Base-by-base conservation (phyloP, 2,888 invertebrate species). In the Anthrax anthrax region DNA sequence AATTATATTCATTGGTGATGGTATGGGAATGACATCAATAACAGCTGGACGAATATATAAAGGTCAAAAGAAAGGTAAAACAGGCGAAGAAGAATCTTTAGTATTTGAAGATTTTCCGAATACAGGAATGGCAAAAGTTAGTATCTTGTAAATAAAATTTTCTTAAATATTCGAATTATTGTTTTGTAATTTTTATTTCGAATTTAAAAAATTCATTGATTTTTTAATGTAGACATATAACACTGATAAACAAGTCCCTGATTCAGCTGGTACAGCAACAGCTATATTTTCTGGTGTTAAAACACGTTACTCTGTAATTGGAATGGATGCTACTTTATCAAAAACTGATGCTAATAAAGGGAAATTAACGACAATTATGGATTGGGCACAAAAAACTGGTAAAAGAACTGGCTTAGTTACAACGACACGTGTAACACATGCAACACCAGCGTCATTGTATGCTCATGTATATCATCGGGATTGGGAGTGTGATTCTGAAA, bases 191-290 rank as follows among this genome's bases (percentile, higher is more conserved):
- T n/a, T n/a, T n/a, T n/a, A n/a, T n/a, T n/a, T n/a, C n/a, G n/a
- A n/a, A n/a, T n/a, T n/a, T n/a, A n/a, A n/a, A n/a, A n/a, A n/a
- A n/a, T n/a, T n/a, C n/a, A n/a, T n/a, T 23, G 4, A 8, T 23
- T 23, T 23, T 23, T 6, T 23, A 4, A 23, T 53, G 12, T 49
- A 80, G 79, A 81, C 81, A 0, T 81, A 82, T 63, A 78, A 77
- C 54, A 72, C 76, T n/a, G 78, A 82, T 59, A 73, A 72, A 48
- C 81, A 81, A 64, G 79, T 79, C 14, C 75, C 81, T 0, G 81
- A 81, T 57, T 80, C 80, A 3, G 81, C 81, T 2, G 79, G 74
- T 3, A 80, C 81, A 1, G 81, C 78, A 1, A 81, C 81, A 1
- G 80, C 80, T 2, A 71, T 77, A 57, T 74, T 80, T 54, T 70